Evolutionary conservation across 2,888 invertebrate species (phyloP).

Genomic region (Iphiclides podalirius): DNA sequence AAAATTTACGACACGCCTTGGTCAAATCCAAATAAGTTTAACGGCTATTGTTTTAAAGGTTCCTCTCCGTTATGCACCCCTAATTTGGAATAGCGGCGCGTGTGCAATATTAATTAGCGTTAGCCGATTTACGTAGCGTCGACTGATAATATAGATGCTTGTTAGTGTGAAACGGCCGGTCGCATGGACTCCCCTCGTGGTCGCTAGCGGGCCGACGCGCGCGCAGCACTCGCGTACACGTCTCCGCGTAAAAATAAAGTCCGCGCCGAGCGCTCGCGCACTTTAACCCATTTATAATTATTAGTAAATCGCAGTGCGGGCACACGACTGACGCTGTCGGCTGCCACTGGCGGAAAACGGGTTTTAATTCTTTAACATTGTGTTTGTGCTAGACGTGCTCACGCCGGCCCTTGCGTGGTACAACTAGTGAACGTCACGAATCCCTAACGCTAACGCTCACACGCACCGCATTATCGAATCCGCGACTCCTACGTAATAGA

Average conservation of each 20-base stretch:
- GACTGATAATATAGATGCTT: slow-evolving; percentile 61
- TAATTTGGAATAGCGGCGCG: slow-evolving; percentile 60
- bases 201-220: slow-evolving; percentile 50
- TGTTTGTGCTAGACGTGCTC: slow-evolving; percentile 45
- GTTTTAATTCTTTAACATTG: slow-evolving; percentile 53
- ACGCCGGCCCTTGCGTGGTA: slow-evolving; percentile 51
- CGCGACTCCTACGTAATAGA: slow-evolving; percentile 61
- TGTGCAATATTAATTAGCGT: slow-evolving; percentile 73
- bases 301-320: slow-evolving; percentile 76
- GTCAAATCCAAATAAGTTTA: slow-evolving; percentile 47
- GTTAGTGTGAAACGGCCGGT: slow-evolving; percentile 49
- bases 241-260: slow-evolving; percentile 79
- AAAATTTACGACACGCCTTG: slow-evolving; percentile 45
- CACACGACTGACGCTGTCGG: slow-evolving; percentile 70
- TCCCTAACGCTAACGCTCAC: slow-evolving; percentile 46
- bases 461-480: slow-evolving; percentile 41
- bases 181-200: slow-evolving; percentile 60
- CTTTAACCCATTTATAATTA: slow-evolving; percentile 78
- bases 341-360: slow-evolving; percentile 63
- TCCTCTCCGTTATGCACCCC: slow-evolving; percentile 66
- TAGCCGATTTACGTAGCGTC: slow-evolving; percentile 59
- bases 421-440: slow-evolving; percentile 42
- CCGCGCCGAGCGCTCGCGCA: slow-evolving; percentile 71
- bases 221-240: slow-evolving; percentile 70
- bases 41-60: slow-evolving; percentile 58